These are phyloP conservation scores for Oscheius myriophilus DNA, from an alignment of 2,888 invertebrate genomes.

Conservation along the genomic window DNA sequence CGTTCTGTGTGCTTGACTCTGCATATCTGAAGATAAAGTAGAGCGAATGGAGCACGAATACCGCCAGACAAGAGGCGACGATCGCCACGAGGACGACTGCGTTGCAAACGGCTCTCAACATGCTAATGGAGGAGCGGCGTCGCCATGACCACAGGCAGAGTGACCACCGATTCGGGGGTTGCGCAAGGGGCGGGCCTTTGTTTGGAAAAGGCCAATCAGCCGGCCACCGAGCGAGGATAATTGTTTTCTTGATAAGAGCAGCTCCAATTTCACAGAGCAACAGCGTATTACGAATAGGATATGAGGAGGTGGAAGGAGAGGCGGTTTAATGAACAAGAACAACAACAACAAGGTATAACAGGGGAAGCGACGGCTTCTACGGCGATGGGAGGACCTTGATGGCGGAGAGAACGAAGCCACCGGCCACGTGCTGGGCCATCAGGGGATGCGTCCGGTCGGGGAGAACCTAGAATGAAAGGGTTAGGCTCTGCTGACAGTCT, in stretches of 20 bases:
- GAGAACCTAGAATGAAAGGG: conserved; percentile 68
- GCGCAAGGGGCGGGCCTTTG: conserved; percentile 29
- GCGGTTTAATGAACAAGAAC: background rate
- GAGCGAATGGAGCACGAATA: conserved; percentile 57
- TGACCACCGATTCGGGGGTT: background rate
- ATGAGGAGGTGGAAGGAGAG: background rate
- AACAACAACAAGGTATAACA: background rate
- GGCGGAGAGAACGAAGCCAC: conserved; percentile 88
- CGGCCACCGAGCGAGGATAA: background rate
- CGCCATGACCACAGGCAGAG: conserved; percentile 17
- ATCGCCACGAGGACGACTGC: conserved; percentile 43
- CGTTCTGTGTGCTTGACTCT: conserved; percentile 44
- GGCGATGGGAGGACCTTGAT: conserved; percentile 70
- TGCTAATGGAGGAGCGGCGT: conserved; percentile 17
- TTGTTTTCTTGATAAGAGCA: conserved; percentile 28
- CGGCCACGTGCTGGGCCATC: conserved; percentile 86
- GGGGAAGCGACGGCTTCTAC: background rate
- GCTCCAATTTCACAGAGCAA: conserved; percentile 20
- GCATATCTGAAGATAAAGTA: conserved; percentile 55
- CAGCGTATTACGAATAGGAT: background rate
- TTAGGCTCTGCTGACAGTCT: background rate
- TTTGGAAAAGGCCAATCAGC: conserved; percentile 4
- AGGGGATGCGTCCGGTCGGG: conserved; percentile 87
- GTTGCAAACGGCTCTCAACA: conserved; percentile 29
- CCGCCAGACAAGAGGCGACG: conserved; percentile 43